phyloP scores from a whole-genome alignment of 2,113 vertebrate species.

The Mormyrus lacerda region DNA sequence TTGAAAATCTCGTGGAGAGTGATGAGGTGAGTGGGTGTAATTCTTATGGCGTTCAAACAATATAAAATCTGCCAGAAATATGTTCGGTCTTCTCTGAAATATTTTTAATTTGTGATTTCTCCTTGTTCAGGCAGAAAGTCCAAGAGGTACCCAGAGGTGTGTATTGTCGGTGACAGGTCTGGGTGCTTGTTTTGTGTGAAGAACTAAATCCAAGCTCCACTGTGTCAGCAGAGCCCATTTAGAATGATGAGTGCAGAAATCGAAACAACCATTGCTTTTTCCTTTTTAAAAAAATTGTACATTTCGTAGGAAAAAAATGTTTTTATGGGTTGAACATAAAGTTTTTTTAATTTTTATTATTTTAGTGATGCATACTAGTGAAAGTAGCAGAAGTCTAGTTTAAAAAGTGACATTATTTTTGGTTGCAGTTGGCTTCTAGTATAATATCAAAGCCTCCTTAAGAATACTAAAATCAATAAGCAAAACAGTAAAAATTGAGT shows the following conservation, averaged over 20 bases:
- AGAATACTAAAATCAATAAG: background rate
- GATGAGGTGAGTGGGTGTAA: slow-evolving; percentile 57
- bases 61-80: background rate
- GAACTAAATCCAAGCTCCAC: background rate
- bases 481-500: background rate
- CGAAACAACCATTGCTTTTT: background rate
- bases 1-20: slow-evolving; percentile 69
- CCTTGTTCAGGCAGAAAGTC: slow-evolving; percentile 18
- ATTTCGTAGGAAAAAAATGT: background rate
- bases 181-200: background rate
- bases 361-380: background rate
- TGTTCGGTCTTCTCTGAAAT: background rate
- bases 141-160: slow-evolving; percentile 10
- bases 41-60: background rate
- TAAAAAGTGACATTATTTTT: background rate
- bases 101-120: background rate
- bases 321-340: background rate
- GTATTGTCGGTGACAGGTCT: background rate
- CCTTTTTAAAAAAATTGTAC: no score
- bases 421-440: background rate
- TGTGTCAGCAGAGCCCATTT: background rate
- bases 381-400: background rate
- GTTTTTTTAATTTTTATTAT: background rate
- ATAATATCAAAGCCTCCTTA: background rate
- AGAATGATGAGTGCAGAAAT: background rate